phyloP scores from a whole-genome alignment of 2,888 invertebrate species.

The Eilema caniola region DNA sequence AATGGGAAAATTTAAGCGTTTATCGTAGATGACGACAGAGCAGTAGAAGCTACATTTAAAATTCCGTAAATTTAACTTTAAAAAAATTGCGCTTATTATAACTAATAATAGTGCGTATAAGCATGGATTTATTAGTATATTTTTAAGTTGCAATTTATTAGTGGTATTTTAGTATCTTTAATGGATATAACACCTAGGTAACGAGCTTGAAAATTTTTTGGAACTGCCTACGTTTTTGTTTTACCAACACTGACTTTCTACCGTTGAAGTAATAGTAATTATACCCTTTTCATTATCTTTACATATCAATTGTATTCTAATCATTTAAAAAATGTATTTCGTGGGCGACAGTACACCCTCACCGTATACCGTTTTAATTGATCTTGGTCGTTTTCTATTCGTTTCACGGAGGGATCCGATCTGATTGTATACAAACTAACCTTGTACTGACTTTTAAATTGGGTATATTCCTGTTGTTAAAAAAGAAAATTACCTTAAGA shows the following conservation, averaged over 20 bases:
- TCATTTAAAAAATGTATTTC: not conserved
- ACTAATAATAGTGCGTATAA: not conserved
- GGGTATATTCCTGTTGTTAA: too few relatives aligned
- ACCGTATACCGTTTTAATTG: constrained; percentile 71
- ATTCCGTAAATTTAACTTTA: not conserved
- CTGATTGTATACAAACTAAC: constrained; percentile 54
- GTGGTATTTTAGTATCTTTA: not conserved
- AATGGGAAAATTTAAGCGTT: not conserved
- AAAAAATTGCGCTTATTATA: not conserved
- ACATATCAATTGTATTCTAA: not conserved
- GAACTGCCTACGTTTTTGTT: not conserved
- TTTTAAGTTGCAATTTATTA: too few relatives aligned
- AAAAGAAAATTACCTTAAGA: too few relatives aligned
- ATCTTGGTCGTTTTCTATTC: constrained; percentile 75
- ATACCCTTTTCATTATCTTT: not conserved
- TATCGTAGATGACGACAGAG: not conserved
- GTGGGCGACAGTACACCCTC: constrained; percentile 43
- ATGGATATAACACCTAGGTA: not conserved
- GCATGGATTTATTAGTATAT: too few relatives aligned
- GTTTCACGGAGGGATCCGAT: constrained; percentile 59
- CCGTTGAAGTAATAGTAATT: not conserved
- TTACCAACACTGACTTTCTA: not conserved
- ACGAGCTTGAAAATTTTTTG: not conserved
- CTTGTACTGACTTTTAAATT: constrained; percentile 15
- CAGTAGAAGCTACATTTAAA: not conserved